Percentiles rank a stretch among this genome's conserved stretches.
phyloP scores from a whole-genome alignment of 2,797 vertebrate species.

The Enteromius unitaeniatus region DNA sequence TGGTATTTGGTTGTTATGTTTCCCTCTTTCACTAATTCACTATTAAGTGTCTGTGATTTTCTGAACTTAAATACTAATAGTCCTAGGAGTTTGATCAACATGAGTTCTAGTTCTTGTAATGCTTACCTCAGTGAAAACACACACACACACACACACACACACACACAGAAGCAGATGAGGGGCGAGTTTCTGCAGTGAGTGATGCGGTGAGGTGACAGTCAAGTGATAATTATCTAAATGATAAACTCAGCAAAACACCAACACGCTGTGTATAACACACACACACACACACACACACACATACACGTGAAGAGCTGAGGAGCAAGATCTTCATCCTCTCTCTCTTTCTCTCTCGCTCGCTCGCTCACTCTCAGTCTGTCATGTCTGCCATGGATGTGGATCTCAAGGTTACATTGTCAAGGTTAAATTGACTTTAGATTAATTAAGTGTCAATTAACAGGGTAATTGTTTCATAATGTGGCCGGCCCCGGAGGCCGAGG shows the following conservation, averaged over 20 bases:
- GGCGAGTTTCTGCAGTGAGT: constrained; percentile 8
- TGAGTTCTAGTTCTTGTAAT: not conserved
- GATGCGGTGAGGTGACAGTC: constrained; percentile 65
- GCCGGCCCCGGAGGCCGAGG: constrained; percentile 69
- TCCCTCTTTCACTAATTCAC: not conserved
- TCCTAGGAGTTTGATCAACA: not conserved
- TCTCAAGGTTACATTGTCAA: constrained; percentile 78
- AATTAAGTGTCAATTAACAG: constrained; percentile 83
- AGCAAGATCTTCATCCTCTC: constrained; percentile 22
- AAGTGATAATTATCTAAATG: constrained; percentile 62
- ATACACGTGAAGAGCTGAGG: not conserved
- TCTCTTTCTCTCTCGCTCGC: constrained; percentile 35
- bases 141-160: not conserved
- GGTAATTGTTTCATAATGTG: constrained; percentile 81
- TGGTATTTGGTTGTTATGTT: not conserved
- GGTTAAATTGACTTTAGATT: constrained; percentile 84
- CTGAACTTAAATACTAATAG: not conserved
- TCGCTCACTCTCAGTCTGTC: constrained; percentile 58
- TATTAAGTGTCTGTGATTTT: not conserved
- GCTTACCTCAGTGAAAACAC: not conserved
- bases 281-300: not conserved
- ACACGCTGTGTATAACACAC: constrained; percentile 26
- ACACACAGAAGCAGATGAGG: constrained; percentile 34
- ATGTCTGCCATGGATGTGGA: constrained; percentile 38
- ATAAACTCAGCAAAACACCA: constrained; percentile 66